Evolutionary conservation across 2,888 invertebrate species (phyloP), one percentile per base, ranked within the genome.

Genomic region (Danaus chrysippus): DNA sequence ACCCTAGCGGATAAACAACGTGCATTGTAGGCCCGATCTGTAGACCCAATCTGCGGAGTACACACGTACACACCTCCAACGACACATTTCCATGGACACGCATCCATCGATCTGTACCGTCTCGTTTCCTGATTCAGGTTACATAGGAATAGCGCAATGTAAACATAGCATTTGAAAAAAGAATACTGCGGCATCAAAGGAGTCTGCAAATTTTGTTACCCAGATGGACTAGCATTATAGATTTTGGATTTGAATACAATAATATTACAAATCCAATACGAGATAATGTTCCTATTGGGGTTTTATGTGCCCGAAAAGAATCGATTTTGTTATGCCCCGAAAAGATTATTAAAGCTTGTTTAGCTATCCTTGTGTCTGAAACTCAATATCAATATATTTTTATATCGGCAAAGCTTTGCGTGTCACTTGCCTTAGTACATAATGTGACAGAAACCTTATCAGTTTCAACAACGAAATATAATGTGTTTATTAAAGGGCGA

Each of bases 11-110:
- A 89, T 89, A 90, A 90, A 89, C 90, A 89, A 89, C 89, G 80
- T 90, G 90, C 90, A 90, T 86, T 87, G 89, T 89, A 85, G 87
- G 82, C 86, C 84, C 84, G 86, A 84, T 86, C 88, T 83, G 79
- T 81, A 81, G 77, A 81, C 82, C 82, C 79, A 77, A 79, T 80
- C 79, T 74, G 77, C 73, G 76, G 69, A 68, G 73, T 73, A 76
- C 79, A 79, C 77, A 82, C 78, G 78, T 71, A 73, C 77, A 76
- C 73, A 76, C 67, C 73, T 73, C 75, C 71, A 67, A 58, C 78
- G 79, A 77, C 69, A 62, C 64, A 64, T 69, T 65, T 61, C 53
- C 61, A 56, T 67, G 43, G 49, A 54, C 54, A 56, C 59, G 66
- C 72, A 59, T 65, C 64, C 67, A 68, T 69, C 68, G 66, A 70